Conservation (phyloP, 2,797 vertebrate species). For the Trachurus trachurus region DNA sequence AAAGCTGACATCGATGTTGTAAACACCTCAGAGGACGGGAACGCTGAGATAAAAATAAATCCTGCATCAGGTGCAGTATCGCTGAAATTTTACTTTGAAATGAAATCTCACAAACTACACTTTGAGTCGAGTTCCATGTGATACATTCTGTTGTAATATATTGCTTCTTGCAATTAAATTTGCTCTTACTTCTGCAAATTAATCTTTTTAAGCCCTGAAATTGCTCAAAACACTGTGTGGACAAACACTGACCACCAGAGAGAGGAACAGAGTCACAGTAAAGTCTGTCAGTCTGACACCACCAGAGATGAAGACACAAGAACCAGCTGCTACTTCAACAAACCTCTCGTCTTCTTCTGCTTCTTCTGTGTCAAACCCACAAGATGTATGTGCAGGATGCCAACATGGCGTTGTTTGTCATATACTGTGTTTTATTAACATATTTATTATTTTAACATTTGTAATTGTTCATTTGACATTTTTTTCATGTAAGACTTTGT, state of each 20-base stretch:
- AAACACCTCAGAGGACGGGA: rapidly evolving
- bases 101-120: neutral
- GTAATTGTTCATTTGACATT: no score
- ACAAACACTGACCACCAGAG: rapidly evolving
- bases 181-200: rapidly evolving
- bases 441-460: neutral
- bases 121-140: neutral
- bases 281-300: neutral
- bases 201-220: neutral
- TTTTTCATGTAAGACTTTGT: no score
- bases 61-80: constrained; percentile 59
- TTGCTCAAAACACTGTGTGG: neutral
- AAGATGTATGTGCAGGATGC: constrained; percentile 43
- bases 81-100: neutral
- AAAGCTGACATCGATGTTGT: rapidly evolving
- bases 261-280: neutral
- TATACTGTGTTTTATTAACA: no score
- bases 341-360: neutral
- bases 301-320: neutral
- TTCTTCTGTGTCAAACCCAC: neutral
- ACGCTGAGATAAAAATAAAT: no score
- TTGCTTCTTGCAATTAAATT: neutral
- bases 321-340: neutral
- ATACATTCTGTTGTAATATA: neutral
- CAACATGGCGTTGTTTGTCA: no score